Evolutionary conservation across 2,888 invertebrate genomes (phyloP).

Genomic region (Carcina quercana): DNA sequence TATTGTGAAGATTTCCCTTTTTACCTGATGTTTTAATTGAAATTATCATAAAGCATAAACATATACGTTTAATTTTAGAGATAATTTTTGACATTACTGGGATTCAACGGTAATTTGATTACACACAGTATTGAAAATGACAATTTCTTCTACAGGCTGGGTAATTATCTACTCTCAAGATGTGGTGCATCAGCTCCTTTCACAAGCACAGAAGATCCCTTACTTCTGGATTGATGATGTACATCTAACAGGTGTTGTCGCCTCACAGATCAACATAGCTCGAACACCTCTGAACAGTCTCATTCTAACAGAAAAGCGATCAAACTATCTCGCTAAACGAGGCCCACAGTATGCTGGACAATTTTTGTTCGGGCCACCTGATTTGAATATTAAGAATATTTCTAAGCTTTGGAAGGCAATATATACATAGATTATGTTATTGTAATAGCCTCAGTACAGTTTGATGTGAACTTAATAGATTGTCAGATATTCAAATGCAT

Average conservation of each 20-base stretch:
- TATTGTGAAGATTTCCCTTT: too few species aligned
- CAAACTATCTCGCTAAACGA: slow-evolving; percentile 30
- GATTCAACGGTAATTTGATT: too few species aligned
- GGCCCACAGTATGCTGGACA: slow-evolving; percentile 34
- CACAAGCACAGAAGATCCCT: slow-evolving; percentile 73
- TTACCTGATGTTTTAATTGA: too few species aligned
- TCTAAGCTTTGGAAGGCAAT: slow-evolving; percentile 63
- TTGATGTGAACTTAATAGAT: too few species aligned
- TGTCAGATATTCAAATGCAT: too few species aligned
- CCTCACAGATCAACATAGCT: slow-evolving; percentile 69
- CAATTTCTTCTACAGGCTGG: slow-evolving; percentile 48
- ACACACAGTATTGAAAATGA: slow-evolving; percentile 2
- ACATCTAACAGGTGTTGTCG: slow-evolving; percentile 81
- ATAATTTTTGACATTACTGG: too few species aligned
- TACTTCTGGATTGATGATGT: slow-evolving; percentile 92
- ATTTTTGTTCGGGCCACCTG: slow-evolving; percentile 73
- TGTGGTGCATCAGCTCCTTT: slow-evolving; percentile 71
- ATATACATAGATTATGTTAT: too few species aligned
- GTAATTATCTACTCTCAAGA: slow-evolving; percentile 80
- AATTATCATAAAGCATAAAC: too few species aligned
- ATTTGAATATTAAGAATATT: slow-evolving; percentile 61
- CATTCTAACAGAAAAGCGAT: slow-evolving; percentile 37
- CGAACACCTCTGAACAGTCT: slow-evolving; percentile 66
- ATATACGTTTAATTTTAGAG: too few species aligned
- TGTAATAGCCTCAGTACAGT: too few species aligned